Percentiles rank a stretch among this genome's conserved stretches.
Evolutionary conservation across 2,113 vertebrate species (phyloP).

Genomic region (Polypterus senegalus): DNA sequence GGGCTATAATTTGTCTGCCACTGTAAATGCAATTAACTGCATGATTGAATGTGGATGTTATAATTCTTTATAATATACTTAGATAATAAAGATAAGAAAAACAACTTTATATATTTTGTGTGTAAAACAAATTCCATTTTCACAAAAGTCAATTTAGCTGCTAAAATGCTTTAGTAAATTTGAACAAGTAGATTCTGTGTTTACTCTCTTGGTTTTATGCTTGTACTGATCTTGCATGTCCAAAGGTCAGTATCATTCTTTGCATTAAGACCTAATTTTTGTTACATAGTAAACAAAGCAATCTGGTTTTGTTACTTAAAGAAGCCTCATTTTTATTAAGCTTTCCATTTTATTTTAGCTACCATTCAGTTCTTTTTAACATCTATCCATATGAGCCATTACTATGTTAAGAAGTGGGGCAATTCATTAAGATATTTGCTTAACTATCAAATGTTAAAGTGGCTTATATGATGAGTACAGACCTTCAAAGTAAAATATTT

Average conservation of each 20-base stretch:
- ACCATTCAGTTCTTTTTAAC: constrained; percentile 2
- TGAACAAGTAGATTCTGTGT: constrained; percentile 39
- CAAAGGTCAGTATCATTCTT: constrained; percentile 47
- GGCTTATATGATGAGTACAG: background rate
- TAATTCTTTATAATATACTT: constrained; percentile 10
- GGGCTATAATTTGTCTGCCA: background rate
- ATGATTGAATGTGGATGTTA: background rate
- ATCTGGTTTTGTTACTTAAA: constrained; percentile 39
- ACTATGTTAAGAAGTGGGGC: constrained; percentile 6
- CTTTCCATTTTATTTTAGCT: constrained; percentile 39
- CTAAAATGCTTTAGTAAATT: constrained; percentile 32
- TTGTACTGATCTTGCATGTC: constrained; percentile 43
- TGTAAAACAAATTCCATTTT: constrained; percentile 14
- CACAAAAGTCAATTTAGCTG: constrained; percentile 13
- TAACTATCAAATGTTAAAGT: background rate
- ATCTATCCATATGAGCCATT: too few relatives aligned
- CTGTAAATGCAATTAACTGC: background rate
- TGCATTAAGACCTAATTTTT: constrained; percentile 43
- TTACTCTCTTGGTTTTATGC: constrained; percentile 50
- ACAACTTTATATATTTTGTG: constrained; percentile 8
- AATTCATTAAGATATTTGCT: background rate
- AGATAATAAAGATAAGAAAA: constrained; percentile 31
- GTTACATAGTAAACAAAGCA: constrained; percentile 44
- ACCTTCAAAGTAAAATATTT: background rate
- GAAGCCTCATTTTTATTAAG: constrained; percentile 36